Base-by-base conservation (phyloP, 2,797 vertebrate genomes). In the Acipenser oxyrinchus region DNA sequence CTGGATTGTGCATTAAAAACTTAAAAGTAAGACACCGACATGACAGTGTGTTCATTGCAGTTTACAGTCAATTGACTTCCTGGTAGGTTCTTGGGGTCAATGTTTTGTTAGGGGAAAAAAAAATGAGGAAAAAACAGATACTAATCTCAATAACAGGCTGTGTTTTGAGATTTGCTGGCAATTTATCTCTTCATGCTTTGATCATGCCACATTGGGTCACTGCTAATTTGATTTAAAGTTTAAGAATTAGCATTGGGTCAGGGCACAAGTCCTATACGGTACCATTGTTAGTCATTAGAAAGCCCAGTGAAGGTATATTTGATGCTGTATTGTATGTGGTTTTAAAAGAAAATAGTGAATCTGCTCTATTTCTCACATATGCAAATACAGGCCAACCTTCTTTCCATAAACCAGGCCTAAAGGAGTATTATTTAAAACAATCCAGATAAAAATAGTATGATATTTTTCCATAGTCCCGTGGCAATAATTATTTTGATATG, bases 21-120 rank as follows among this genome's bases (percentile, higher is more conserved):
- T 67, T 5, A 18, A 6, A 57, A 15, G 48, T 50, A 15, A 8
- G 48, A 51, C n/a, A 63, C 51, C 10, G 7, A 10, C 60, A 11
- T 11, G 37, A 62, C n/a, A 18, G 10, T 37, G 60, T 37, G 23
- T 58, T 48, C 48, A 6, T 5, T 48, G 52, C 12, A 51, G 48
- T 61, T 49, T 84, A 79, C 15, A 75, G 69, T 75, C 82, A 80
- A 84, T 83, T 83, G 81, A 85, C 83, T 86, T 51, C 72, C 48
- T 49, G n/a, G 60, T 62, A 23, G 12, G 8, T 13, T 6, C 63
- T n/a, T n/a, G 7, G 62, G 78, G 68, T 80, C 74, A 67, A 69
- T 72, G 72, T 78, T 79, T 70, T 72, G 55, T 13, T 59, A 60
- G 58, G 65, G 65, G 8, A 58, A 67, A 37, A 8, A 58, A 67